phyloP scores from a whole-genome alignment of 1,140 invertebrate species.

The Sinonovacula constricta region DNA sequence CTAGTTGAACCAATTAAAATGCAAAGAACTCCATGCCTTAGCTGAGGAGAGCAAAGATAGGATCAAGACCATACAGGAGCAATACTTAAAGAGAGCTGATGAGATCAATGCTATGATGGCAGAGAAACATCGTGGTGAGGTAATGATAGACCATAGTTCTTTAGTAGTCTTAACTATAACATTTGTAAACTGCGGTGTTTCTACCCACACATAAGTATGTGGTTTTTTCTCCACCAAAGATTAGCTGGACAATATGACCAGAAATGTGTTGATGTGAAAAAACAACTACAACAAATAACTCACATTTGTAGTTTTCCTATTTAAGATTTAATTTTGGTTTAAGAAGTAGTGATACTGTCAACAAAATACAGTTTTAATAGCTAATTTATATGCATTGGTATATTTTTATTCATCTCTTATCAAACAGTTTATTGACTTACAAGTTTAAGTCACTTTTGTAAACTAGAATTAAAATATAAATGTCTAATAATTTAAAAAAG shows the following conservation, averaged over 20 bases:
- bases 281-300: conserved; percentile 1
- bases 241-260: not conserved
- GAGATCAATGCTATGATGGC: conserved; percentile 72
- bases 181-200: not conserved
- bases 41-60: conserved; percentile 66
- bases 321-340: not conserved
- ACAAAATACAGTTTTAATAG: too few species aligned
- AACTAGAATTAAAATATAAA: not conserved
- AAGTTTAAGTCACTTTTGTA: not conserved
- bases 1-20: conserved; percentile 57
- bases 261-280: not conserved
- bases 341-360: too few species aligned
- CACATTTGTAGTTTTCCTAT: not conserved
- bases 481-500: not conserved
- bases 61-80: conserved; percentile 73
- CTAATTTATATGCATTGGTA: too few species aligned
- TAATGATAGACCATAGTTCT: too few species aligned
- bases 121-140: conserved; percentile 74
- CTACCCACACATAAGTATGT: not conserved
- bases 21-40: conserved; percentile 64
- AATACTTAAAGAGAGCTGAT: conserved; percentile 69
- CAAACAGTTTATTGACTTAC: too few species aligned
- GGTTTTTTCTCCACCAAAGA: not conserved
- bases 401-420: too few species aligned
- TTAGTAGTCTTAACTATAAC: too few species aligned